Percentiles rank a stretch among this genome's conserved stretches.
These are phyloP conservation scores for Sphenopsis melanotis DNA, from an alignment of 2,797 vertebrate genomes.

Conservation along the genomic window DNA sequence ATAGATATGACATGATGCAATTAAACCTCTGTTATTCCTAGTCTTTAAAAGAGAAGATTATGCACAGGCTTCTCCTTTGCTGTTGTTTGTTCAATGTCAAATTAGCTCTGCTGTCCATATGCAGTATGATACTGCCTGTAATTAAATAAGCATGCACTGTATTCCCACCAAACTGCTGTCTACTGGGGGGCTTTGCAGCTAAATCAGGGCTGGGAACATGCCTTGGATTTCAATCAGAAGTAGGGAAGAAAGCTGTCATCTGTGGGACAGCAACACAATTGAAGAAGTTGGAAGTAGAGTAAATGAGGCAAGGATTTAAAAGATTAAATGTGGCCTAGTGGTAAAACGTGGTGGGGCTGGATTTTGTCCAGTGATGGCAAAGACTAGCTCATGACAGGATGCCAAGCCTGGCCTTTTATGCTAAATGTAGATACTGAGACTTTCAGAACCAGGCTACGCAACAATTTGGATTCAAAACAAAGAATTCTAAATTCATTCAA, in stretches of 20 bases:
- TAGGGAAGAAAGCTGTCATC: not conserved
- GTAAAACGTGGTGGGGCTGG: not conserved
- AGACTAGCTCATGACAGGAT: not conserved
- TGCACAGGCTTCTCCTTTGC: not conserved
- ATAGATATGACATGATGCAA: not conserved
- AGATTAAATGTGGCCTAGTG: not conserved
- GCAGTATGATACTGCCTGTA: not conserved
- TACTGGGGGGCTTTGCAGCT: not conserved
- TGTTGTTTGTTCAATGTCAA: conserved; percentile 5
- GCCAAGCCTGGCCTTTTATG: not conserved
- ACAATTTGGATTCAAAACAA: not conserved
- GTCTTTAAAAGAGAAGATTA: not conserved
- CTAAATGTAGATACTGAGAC: not conserved
- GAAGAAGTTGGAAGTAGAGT: not conserved
- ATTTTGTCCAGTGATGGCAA: not conserved
- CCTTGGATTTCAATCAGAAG: not conserved
- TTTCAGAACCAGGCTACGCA: not conserved
- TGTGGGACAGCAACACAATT: not conserved
- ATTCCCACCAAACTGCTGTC: not conserved
- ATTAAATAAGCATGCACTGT: not conserved
- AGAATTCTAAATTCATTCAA: not conserved
- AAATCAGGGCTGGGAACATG: not conserved
- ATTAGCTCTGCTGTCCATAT: conserved; percentile 16
- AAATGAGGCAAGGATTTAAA: not conserved
- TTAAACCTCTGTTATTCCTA: conserved; percentile 5